These are phyloP conservation scores for Parnassius orleans DNA, from an alignment of 2,888 invertebrate species.

Conservation along the genomic window DNA sequence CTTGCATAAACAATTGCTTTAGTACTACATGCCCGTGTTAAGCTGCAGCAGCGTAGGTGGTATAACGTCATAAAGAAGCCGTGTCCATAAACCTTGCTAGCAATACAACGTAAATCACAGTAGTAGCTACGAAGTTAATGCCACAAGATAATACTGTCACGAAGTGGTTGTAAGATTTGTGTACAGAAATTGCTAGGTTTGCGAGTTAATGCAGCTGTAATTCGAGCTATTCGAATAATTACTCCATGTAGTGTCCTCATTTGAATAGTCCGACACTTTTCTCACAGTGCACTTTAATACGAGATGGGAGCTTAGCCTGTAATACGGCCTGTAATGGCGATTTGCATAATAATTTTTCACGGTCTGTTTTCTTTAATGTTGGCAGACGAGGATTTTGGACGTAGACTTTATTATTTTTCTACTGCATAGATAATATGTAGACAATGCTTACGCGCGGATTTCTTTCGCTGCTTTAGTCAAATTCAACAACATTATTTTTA, in stretches of 20 bases:
- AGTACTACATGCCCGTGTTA: conserved; percentile 13
- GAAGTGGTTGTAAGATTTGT: conserved; percentile 28
- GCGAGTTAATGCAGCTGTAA: conserved; percentile 27
- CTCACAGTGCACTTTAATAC: conserved; percentile 11
- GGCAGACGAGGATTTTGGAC: conserved; percentile 17
- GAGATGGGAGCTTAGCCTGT: conserved; percentile 22
- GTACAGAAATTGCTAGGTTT: conserved; percentile 27
- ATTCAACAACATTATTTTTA: too few species aligned
- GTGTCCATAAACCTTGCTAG: conserved; percentile 40
- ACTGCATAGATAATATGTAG: not conserved
- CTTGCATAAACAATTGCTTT: conserved; percentile 5
- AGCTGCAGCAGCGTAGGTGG: conserved; percentile 38
- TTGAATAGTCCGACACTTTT: conserved; percentile 27
- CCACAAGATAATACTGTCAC: conserved; percentile 27
- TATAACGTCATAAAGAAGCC: conserved; percentile 43
- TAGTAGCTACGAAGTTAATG: conserved; percentile 27
- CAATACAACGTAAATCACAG: conserved; percentile 41
- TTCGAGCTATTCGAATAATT: conserved; percentile 29
- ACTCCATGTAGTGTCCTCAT: conserved; percentile 26
- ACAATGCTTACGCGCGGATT: too few species aligned
- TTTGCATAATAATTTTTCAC: conserved; percentile 25
- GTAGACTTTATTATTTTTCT: conserved; percentile 13
- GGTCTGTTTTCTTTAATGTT: conserved; percentile 26
- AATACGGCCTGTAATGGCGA: conserved; percentile 21
- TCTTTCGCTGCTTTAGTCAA: too few species aligned